phyloP scores from a whole-genome alignment of 2,113 vertebrate species.

The Nothocercus nigrocapillus region DNA sequence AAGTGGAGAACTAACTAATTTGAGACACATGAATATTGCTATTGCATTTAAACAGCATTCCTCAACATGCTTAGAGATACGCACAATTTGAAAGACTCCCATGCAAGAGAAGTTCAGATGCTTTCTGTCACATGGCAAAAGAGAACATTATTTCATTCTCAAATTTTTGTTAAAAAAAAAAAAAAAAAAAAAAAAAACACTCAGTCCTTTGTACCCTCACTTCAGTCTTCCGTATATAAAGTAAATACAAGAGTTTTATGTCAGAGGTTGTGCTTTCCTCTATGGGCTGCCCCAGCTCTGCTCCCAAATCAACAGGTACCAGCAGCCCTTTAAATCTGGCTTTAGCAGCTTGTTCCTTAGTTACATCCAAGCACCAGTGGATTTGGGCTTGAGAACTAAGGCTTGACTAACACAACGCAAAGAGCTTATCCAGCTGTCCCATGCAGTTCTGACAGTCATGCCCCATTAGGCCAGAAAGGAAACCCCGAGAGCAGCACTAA shows the following conservation, averaged over 20 bases:
- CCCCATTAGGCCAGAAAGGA: conserved; percentile 5
- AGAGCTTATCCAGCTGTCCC: conserved; percentile 9
- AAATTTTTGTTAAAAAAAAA: too few species aligned
- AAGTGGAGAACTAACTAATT: neutral
- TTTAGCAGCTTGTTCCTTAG: neutral
- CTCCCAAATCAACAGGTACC: neutral
- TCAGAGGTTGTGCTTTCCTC: neutral
- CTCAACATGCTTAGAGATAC: neutral
- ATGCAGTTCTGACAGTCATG: conserved; percentile 5
- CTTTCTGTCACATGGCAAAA: neutral
- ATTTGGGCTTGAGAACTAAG: conserved; percentile 28
- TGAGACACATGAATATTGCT: neutral
- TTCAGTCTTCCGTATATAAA: neutral
- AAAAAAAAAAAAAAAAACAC: too few species aligned
- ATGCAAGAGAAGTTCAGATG: neutral
- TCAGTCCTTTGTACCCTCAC: too few species aligned
- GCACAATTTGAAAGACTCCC: neutral
- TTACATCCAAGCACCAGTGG: neutral
- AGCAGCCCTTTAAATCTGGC: neutral
- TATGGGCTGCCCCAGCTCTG: neutral
- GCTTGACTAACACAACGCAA: neutral
- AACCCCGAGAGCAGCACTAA: neutral
- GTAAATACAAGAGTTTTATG: neutral
- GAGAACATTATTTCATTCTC: neutral
- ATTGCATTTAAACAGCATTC: neutral